These are phyloP conservation scores for Spondyliosoma cantharus DNA, from an alignment of 2,797 vertebrate genomes.

Conservation along the genomic window DNA sequence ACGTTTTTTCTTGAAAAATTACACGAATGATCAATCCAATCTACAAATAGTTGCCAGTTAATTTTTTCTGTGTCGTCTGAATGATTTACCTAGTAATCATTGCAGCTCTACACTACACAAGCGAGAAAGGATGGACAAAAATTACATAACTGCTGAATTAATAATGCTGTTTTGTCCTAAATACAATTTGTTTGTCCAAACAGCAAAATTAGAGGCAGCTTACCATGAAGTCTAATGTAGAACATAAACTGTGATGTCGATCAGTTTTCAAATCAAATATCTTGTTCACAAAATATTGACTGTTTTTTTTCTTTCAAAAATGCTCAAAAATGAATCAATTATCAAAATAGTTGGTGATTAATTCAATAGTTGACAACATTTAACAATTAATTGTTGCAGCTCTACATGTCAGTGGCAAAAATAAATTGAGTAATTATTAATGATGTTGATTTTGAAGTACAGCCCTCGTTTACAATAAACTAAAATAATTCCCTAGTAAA, in stretches of 20 bases:
- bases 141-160: not conserved
- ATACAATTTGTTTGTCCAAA: not conserved
- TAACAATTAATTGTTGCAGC: too few relatives aligned
- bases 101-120: not conserved
- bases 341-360: too few relatives aligned
- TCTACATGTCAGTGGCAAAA: not conserved
- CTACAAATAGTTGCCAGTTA: too few relatives aligned
- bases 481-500: not conserved
- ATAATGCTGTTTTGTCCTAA: constrained; percentile 4
- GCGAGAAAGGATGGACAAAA: constrained; percentile 11
- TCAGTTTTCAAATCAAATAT: too few relatives aligned
- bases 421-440: not conserved
- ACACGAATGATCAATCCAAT: too few relatives aligned
- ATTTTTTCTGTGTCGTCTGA: too few relatives aligned
- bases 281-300: too few relatives aligned
- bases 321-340: too few relatives aligned
- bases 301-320: too few relatives aligned
- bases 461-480: not conserved
- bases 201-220: not conserved
- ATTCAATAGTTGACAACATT: too few relatives aligned
- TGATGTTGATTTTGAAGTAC: not conserved
- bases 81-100: too few relatives aligned
- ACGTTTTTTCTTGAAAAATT: too few relatives aligned
- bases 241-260: not conserved
- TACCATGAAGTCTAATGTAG: not conserved